Evolutionary conservation across 2,113 vertebrate genomes (phyloP).

Genomic region (Pterocles orientalis): DNA sequence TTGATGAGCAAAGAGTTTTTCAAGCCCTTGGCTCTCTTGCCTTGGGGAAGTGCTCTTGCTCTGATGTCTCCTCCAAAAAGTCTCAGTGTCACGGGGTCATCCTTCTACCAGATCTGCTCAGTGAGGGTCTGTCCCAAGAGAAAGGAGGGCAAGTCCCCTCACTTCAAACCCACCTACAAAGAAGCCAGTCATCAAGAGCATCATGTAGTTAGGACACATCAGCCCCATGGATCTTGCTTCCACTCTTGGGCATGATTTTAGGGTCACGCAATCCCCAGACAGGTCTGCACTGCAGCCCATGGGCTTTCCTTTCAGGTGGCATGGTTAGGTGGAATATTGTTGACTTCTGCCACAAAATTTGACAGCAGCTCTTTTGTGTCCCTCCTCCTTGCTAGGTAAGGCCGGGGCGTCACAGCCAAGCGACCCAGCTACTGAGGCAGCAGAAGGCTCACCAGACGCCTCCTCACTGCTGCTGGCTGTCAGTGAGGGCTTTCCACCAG

Average conservation of each 20-base stretch:
- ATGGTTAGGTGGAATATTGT: background rate
- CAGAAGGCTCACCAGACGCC: background rate
- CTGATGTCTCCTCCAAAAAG: background rate
- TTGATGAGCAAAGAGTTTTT: background rate
- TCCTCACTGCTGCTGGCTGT: slow-evolving; percentile 62
- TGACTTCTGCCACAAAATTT: background rate
- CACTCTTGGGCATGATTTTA: background rate
- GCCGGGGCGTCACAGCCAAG: background rate
- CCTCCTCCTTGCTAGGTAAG: slow-evolving; percentile 38
- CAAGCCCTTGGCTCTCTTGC: background rate
- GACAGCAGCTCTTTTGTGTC: background rate
- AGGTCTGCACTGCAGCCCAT: background rate
- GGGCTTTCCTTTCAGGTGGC: background rate
- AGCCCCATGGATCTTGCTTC: background rate
- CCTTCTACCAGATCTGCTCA: background rate
- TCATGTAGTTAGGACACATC: background rate
- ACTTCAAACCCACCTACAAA: background rate
- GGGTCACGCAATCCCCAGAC: background rate
- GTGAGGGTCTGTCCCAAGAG: background rate
- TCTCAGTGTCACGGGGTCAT: background rate
- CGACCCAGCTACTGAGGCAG: background rate
- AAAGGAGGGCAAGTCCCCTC: background rate
- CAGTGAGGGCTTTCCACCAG: slow-evolving; percentile 80
- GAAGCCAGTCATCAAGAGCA: background rate
- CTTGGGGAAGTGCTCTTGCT: background rate